Percentiles rank a stretch among this genome's conserved stretches.
phyloP scores from a whole-genome alignment of 2,797 vertebrate species.

The Emydoidea blandingii region DNA sequence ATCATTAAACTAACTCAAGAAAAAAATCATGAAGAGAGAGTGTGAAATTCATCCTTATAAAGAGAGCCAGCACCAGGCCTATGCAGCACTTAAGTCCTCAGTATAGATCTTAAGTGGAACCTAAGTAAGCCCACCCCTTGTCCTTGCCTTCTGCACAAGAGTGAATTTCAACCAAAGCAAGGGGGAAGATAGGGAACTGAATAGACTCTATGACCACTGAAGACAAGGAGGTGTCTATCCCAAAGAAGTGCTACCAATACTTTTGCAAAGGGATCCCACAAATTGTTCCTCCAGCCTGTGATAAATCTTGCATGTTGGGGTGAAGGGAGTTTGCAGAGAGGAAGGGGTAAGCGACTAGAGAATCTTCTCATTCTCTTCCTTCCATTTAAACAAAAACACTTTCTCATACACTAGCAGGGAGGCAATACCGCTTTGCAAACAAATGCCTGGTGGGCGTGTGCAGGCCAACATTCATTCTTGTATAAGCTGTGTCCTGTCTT shows the following conservation, averaged over 20 bases:
- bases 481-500: not conserved
- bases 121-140: not conserved
- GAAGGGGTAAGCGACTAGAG: not conserved
- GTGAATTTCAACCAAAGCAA: not conserved
- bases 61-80: not conserved
- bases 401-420: not conserved
- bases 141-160: not conserved
- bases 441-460: not conserved
- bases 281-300: not conserved
- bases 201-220: not conserved
- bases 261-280: not conserved
- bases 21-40: not conserved
- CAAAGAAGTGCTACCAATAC: rapidly evolving
- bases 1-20: not conserved
- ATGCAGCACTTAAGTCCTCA: not conserved
- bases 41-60: not conserved
- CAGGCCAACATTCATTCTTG: not conserved
- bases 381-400: not conserved
- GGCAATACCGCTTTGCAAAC: not conserved
- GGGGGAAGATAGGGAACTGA: not conserved
- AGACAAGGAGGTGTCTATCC: not conserved
- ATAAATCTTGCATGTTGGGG: not conserved
- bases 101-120: not conserved
- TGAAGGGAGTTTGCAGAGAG: not conserved
- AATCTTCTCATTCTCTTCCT: not conserved